These are phyloP conservation scores for Ahaetulla prasina DNA, from an alignment of 2,113 vertebrate species.

Conservation along the genomic window DNA sequence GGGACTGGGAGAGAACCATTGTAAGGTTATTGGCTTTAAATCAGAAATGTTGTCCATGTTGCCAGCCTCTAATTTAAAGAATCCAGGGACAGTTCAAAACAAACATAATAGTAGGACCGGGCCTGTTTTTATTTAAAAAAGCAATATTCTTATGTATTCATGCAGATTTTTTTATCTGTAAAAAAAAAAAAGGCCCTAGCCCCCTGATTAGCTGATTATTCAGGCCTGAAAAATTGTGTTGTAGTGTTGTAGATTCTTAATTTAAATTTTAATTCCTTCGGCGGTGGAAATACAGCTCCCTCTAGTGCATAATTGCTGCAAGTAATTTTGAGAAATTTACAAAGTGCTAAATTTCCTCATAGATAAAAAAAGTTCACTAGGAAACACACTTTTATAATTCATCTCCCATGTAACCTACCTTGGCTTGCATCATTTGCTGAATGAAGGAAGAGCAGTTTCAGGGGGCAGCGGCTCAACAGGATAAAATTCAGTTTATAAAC, in stretches of 20 bases:
- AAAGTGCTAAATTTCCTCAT: not conserved
- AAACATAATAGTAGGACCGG: not conserved
- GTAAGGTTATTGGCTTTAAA: not conserved
- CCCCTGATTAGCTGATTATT: not conserved
- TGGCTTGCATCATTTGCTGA: not conserved
- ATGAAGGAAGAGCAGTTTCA: not conserved
- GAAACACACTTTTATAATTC: not conserved
- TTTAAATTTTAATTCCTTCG: not conserved
- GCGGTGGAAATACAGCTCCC: slow-evolving; percentile 5
- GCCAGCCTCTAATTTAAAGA: not conserved
- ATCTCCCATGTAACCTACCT: not conserved
- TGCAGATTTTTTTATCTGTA: not conserved
- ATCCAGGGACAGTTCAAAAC: not conserved
- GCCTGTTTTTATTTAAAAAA: not conserved
- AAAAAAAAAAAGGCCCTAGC: not conserved
- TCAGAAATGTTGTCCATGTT: not conserved
- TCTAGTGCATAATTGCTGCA: slow-evolving; percentile 5
- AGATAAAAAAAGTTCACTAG: not conserved
- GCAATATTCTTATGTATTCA: not conserved
- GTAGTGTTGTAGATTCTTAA: not conserved
- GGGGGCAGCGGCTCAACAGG: not conserved
- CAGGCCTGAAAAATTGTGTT: not conserved
- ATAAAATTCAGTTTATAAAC: not conserved
- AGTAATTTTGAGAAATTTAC: not conserved
- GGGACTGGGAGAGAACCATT: not conserved